A percentile compares a stretch with the other conserved stretches of the same genome.
Evolutionary conservation across 2,888 invertebrate genomes (phyloP).

Genomic region (Bruchidius siliquastri): DNA sequence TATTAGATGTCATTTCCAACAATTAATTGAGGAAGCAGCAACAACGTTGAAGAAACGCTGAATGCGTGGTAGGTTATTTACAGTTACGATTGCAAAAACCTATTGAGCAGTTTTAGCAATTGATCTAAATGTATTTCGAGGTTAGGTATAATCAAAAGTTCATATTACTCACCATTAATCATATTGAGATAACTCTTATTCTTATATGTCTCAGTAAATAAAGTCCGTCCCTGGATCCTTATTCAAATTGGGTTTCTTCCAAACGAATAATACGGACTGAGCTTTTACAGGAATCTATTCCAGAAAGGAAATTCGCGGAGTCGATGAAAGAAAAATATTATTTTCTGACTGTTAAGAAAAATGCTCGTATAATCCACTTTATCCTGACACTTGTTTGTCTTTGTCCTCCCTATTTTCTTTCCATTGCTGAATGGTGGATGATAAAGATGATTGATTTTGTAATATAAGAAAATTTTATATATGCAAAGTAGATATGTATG

Average conservation of each 20-base stretch:
- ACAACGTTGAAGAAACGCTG: too few relatives aligned
- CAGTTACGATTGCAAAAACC: too few relatives aligned
- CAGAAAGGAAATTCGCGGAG: constrained; percentile 28
- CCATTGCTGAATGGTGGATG: not conserved
- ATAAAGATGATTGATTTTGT: not conserved
- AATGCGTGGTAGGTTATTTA: too few relatives aligned
- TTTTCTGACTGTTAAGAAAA: constrained; percentile 33
- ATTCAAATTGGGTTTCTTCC: constrained; percentile 39
- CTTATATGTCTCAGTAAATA: too few relatives aligned
- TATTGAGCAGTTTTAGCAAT: too few relatives aligned
- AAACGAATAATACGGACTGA: constrained; percentile 28
- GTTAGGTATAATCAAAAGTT: too few relatives aligned
- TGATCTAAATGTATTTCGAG: too few relatives aligned
- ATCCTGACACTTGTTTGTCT: constrained; percentile 29
- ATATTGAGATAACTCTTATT: too few relatives aligned
- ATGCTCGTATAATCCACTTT: constrained; percentile 24
- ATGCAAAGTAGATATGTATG: not conserved
- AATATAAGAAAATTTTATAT: not conserved
- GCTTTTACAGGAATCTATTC: constrained; percentile 33
- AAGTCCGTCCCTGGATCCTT: constrained; percentile 25
- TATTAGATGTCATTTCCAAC: too few relatives aligned
- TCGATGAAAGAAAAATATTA: constrained; percentile 46
- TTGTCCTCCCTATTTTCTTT: constrained; percentile 23
- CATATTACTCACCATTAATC: too few relatives aligned
- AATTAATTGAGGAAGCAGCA: too few relatives aligned